Evolutionary conservation across 2,113 vertebrate genomes (phyloP).

Genomic region (Phocoena phocoena): DNA sequence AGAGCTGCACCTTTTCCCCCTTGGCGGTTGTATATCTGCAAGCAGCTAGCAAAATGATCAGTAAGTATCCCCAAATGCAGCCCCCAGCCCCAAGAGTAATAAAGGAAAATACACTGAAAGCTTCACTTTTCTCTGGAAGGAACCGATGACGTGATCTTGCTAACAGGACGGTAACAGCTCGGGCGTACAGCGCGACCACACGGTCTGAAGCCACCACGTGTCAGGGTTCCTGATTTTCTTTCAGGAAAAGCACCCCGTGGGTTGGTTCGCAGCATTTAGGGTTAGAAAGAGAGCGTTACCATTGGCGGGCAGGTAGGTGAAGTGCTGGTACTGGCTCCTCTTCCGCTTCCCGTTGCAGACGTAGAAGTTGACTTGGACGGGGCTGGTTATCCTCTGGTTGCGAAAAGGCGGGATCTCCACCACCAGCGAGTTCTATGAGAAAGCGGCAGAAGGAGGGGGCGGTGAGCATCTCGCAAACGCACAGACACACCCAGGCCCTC

Average conservation of each 20-base stretch:
- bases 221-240: neutral
- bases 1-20: neutral
- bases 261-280: slow-evolving; percentile 51
- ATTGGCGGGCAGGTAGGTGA: slow-evolving; percentile 96
- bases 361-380: slow-evolving; percentile 96
- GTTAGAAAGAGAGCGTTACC: slow-evolving; percentile 87
- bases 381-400: slow-evolving; percentile 95
- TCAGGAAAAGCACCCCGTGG: slow-evolving; percentile 42
- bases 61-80: neutral
- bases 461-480: neutral
- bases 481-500: neutral
- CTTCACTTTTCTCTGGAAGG: neutral
- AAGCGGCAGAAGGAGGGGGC: neutral
- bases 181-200: neutral
- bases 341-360: slow-evolving; percentile 99
- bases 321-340: slow-evolving; percentile 97
- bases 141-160: neutral
- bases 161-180: neutral
- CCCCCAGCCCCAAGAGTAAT: neutral
- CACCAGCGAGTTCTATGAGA: slow-evolving; percentile 89
- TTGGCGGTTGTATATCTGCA: neutral
- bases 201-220: neutral
- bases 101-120: neutral
- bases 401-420: slow-evolving; percentile 96
- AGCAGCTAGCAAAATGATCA: neutral